Conservation (phyloP, 2,888 invertebrate species). For the Teinopalpus imperialis region DNA sequence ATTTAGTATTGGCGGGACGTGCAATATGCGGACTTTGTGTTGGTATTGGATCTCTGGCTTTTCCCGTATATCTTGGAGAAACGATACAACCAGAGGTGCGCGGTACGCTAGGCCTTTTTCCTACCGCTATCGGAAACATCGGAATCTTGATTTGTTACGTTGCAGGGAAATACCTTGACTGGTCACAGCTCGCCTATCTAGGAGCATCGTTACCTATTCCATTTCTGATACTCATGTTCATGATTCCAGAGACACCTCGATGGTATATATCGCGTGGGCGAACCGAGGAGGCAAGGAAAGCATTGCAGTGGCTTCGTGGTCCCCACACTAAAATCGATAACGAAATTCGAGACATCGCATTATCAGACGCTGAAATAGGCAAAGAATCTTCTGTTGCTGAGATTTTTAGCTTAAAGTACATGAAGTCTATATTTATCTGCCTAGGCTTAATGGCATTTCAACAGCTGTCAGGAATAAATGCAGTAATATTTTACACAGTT, state of each 20-base stretch:
- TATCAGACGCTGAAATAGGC: slow-evolving; percentile 85
- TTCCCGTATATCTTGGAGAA: slow-evolving; percentile 97
- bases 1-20: slow-evolving; percentile 89
- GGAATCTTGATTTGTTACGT: slow-evolving; percentile 91
- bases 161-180: slow-evolving; percentile 90
- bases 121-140: slow-evolving; percentile 93
- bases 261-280: slow-evolving; percentile 92
- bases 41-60: slow-evolving; percentile 92
- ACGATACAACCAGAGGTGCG: slow-evolving; percentile 95
- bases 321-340: slow-evolving; percentile 88
- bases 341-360: slow-evolving; percentile 88
- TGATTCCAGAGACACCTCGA: slow-evolving; percentile 96
- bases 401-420: slow-evolving; percentile 86
- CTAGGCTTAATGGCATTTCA: slow-evolving; percentile 97
- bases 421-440: slow-evolving; percentile 90
- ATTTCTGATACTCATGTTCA: slow-evolving; percentile 89
- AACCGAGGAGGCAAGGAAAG: slow-evolving; percentile 87
- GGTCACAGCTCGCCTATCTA: slow-evolving; percentile 91
- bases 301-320: slow-evolving; percentile 93
- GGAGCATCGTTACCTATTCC: slow-evolving; percentile 90
- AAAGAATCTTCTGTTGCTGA: slow-evolving; percentile 84
- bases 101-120: slow-evolving; percentile 93
- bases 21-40: slow-evolving; percentile 93
- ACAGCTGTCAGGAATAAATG: slow-evolving; percentile 97
- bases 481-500: slow-evolving; percentile 96